Evolutionary conservation across 2,113 vertebrate species (phyloP), one percentile per base, ranked within the genome.

Genomic region (Penelope pileata): DNA sequence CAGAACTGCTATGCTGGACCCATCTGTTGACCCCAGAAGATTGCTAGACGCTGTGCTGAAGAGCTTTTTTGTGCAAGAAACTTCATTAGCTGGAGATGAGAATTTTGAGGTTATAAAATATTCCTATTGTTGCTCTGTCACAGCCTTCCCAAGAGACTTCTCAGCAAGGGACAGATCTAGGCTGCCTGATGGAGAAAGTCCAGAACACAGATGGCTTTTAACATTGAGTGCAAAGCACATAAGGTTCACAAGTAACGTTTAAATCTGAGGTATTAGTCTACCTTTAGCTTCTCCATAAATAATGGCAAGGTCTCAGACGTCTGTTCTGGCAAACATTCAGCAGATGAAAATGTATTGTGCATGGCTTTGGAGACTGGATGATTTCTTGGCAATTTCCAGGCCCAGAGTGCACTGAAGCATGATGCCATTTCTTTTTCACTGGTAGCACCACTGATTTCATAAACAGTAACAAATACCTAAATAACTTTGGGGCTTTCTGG

Each of bases 381-480:
- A 62, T 53, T 88, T 59, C 78, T 87, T 75, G 36, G 60, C 43
- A 50, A 59, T 74, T 90, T 93, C 27, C 26, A 62, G 34, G 59
- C 29, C 84, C 24, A 70, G 24, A 27, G 22, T 51, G n/a, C 76
- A 91, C 36, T 78, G 78, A 94, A 89, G 62, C 45, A 73, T 72
- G 50, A 67, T 78, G 73, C 40, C 17, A 58, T 78, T 93, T 79
- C 66, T 7, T 8, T 85, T 85, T 95, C 78, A 79, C 26, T 40
- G 47, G 68, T 53, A 62, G 51, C 51, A 86, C 40, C 0, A 0
- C 17, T 88, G 66, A 89, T 60, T 72, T 73, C 56, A 82, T 40
- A 75, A 94, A 91, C 58, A 69, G 29, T 22, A 76, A 62, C 24
- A 89, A 87, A 62, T 68, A 80, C 5, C 42, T 79, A 81, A 86